Conservation (phyloP, 2,113 vertebrate genomes). For the Protomyctophum bolini region DNA sequence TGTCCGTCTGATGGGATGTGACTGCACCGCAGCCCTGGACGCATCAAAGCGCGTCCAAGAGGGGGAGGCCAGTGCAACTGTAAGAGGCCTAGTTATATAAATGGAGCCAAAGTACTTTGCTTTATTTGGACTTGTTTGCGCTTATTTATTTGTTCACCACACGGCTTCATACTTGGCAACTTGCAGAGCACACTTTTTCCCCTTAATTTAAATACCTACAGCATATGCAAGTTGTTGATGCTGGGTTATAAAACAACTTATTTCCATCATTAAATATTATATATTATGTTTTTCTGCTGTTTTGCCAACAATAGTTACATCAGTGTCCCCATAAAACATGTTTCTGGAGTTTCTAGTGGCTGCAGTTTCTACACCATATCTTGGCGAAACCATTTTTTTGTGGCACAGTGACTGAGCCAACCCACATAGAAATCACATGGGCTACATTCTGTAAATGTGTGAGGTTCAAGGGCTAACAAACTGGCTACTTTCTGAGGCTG, state of each 20-base stretch:
- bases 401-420: conserved; percentile 23
- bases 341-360: conserved; percentile 11
- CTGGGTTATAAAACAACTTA: conserved; percentile 50
- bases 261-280: conserved; percentile 53
- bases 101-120: conserved; percentile 79
- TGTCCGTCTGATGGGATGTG: conserved; percentile 67
- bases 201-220: conserved; percentile 59
- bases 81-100: conserved; percentile 73
- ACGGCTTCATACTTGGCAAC: conserved; percentile 70
- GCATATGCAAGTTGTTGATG: conserved; percentile 60
- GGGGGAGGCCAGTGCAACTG: conserved; percentile 65
- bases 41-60: conserved; percentile 71
- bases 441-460: conserved; percentile 40
- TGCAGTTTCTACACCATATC: conserved; percentile 34
- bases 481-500: conserved; percentile 58
- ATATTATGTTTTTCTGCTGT: conserved; percentile 37
- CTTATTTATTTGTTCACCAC: conserved; percentile 77
- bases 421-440: conserved; percentile 37
- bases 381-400: conserved; percentile 22
- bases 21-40: conserved; percentile 59
- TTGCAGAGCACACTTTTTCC: conserved; percentile 59
- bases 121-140: conserved; percentile 78
- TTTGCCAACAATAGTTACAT: conserved; percentile 56
- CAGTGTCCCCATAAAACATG: conserved; percentile 12
- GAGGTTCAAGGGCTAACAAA: conserved; percentile 58